A percentile compares a stretch with the other conserved stretches of the same genome.
Conservation (phyloP, 2,888 invertebrate genomes). For the Mesochorus sp. region DNA sequence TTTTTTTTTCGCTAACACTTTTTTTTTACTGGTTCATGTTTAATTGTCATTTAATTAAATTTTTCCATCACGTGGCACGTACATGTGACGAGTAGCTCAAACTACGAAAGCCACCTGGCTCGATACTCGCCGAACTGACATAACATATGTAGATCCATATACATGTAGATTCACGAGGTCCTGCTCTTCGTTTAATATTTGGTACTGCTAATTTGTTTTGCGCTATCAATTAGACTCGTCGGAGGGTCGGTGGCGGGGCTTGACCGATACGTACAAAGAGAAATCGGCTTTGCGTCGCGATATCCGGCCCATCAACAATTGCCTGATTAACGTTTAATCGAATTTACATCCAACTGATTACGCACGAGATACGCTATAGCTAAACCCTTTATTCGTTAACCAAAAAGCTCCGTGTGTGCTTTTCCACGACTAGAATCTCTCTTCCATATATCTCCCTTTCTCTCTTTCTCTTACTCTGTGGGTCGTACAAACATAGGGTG, state of each 20-base stretch:
- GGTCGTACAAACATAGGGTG: not conserved
- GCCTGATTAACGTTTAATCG: constrained; percentile 71
- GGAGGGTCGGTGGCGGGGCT: constrained; percentile 22
- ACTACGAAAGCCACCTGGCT: constrained; percentile 23
- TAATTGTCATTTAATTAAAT: constrained; percentile 1
- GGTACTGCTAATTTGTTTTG: constrained; percentile 64
- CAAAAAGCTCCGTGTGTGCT: constrained; percentile 54
- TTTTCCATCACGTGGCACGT: not conserved
- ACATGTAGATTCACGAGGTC: not conserved
- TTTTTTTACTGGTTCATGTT: not conserved
- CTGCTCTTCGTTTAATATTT: constrained; percentile 59
- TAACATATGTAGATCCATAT: constrained; percentile 33
- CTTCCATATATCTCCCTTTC: not conserved
- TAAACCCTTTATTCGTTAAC: constrained; percentile 41
- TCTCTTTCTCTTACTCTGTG: too few species aligned
- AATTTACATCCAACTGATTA: constrained; percentile 70
- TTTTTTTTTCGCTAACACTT: not conserved
- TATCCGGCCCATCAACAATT: constrained; percentile 63
- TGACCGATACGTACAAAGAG: constrained; percentile 53
- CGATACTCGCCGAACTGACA: constrained; percentile 12
- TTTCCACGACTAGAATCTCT: constrained; percentile 5
- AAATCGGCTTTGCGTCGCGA: constrained; percentile 47
- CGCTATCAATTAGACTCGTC: constrained; percentile 63
- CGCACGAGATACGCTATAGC: constrained; percentile 48
- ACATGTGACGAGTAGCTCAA: constrained; percentile 15